phyloP scores from a whole-genome alignment of 2,797 vertebrate genomes.

The Oceanodroma leucorhoa region DNA sequence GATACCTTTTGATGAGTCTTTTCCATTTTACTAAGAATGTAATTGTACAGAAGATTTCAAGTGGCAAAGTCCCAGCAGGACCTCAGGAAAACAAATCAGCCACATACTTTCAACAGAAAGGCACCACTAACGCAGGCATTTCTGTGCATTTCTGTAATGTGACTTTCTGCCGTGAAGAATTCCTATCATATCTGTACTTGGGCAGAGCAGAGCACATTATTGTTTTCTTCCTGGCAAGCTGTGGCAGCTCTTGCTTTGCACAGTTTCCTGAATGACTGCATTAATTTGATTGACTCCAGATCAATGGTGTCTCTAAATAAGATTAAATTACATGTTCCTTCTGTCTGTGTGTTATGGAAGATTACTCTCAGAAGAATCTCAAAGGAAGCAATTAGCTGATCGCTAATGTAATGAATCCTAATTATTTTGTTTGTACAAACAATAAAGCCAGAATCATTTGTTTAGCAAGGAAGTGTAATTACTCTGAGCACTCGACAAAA shows the following conservation, averaged over 20 bases:
- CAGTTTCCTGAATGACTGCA: neutral
- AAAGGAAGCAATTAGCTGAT: conserved; percentile 61
- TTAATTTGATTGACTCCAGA: conserved; percentile 16
- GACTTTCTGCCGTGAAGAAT: neutral
- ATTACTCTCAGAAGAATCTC: conserved; percentile 44
- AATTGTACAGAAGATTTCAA: neutral
- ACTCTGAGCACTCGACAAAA: conserved; percentile 5
- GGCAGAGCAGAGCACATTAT: neutral
- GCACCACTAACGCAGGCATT: neutral
- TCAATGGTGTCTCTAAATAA: conserved; percentile 25
- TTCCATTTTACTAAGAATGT: neutral
- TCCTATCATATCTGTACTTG: neutral
- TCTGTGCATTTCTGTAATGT: neutral
- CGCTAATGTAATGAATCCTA: conserved; percentile 68
- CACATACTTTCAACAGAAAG: neutral
- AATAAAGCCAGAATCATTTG: conserved; percentile 47
- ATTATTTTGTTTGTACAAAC: conserved; percentile 73
- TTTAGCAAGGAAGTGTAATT: conserved; percentile 34
- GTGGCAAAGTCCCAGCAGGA: neutral
- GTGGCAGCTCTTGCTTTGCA: neutral
- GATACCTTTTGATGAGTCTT: neutral
- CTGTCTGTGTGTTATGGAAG: neutral
- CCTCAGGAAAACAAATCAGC: neutral
- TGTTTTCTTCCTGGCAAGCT: neutral
- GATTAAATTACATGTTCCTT: conserved; percentile 22